Conservation (phyloP, 1,140 invertebrate genomes). For the Theocolax elegans region DNA sequence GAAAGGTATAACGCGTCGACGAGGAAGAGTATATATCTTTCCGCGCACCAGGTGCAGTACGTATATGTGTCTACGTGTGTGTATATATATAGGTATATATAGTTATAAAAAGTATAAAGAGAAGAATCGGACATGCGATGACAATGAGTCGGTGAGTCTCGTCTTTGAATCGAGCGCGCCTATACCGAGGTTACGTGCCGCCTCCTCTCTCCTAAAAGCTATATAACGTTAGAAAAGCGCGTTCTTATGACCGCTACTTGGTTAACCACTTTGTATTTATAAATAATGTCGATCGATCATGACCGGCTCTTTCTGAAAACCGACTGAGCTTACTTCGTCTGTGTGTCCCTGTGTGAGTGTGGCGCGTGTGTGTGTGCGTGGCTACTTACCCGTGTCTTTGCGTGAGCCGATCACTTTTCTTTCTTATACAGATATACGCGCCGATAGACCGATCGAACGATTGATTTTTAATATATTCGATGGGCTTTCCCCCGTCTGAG, state of each 20-base stretch:
- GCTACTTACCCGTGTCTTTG: neutral
- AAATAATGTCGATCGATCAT: slow-evolving; percentile 33
- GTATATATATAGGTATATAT: too few relatives aligned
- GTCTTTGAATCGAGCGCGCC: neutral
- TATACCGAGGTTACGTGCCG: neutral
- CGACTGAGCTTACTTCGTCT: neutral
- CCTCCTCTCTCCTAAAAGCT: too few relatives aligned
- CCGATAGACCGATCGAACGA: neutral
- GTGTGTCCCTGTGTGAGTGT: neutral
- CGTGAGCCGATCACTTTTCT: neutral
- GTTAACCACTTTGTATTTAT: slow-evolving; percentile 6
- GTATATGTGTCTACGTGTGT: too few relatives aligned
- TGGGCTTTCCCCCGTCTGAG: neutral
- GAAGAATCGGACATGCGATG: too few relatives aligned
- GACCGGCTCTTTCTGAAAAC: too few relatives aligned
- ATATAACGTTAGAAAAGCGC: neutral
- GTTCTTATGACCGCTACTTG: neutral
- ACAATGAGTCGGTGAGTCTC: neutral
- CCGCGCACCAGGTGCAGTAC: too few relatives aligned
- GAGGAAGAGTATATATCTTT: too few relatives aligned
- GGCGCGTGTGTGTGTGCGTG: neutral
- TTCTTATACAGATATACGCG: too few relatives aligned
- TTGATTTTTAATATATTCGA: neutral
- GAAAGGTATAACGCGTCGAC: too few relatives aligned
- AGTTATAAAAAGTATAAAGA: too few relatives aligned